Evolutionary conservation across 2,797 vertebrate genomes (phyloP), one percentile per base, ranked within the genome.

Genomic region (Momotus momota): DNA sequence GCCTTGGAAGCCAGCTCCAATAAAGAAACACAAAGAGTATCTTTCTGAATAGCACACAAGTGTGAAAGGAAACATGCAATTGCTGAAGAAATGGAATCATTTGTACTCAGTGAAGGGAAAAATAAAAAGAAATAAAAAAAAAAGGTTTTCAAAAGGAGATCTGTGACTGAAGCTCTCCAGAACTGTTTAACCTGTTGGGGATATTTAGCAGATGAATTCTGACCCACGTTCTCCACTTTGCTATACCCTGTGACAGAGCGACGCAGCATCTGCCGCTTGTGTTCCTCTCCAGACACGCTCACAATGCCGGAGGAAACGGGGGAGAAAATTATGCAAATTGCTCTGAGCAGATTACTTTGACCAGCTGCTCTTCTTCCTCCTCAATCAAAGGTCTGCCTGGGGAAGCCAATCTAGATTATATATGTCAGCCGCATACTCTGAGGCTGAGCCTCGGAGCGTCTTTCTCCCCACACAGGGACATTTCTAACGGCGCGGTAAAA

Each of bases 151-250:
- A 94, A 97, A 97, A 89, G 95, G 94, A 93, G 96, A 91, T 97
- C 96, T 98, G 98, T 98, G 98, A 98, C 97, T 98, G 97, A 90
- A 92, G 95, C 64, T 48, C 96, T 97, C 95, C 95, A 97, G 97
- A 97, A 96, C 96, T 97, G 96, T 97, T 98, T 98, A 98, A 97
- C 97, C 97, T 98, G 97, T 96, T 97, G 96, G 92, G 95, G 97
- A 98, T 98, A 98, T 98, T 98, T 96, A 97, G 96, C 92, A 97
- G 98, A 98, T 98, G 98, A 98, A 98, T 98, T 98, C 98, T 97
- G 93, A 85, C 83, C 98, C 98, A 98, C 94, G 97, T 96, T 96
- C 96, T 96, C 94, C 91, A 96, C 96, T 97, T 97, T 91, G 81
- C 96, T 91, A 6, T 95, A 67, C 71, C 58, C 94, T 92, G 88